A percentile compares a stretch with the other conserved stretches of the same genome.
These are phyloP conservation scores for Thysanoteuthis rhombus DNA, from an alignment of 2,888 invertebrate genomes.

Conservation along the genomic window DNA sequence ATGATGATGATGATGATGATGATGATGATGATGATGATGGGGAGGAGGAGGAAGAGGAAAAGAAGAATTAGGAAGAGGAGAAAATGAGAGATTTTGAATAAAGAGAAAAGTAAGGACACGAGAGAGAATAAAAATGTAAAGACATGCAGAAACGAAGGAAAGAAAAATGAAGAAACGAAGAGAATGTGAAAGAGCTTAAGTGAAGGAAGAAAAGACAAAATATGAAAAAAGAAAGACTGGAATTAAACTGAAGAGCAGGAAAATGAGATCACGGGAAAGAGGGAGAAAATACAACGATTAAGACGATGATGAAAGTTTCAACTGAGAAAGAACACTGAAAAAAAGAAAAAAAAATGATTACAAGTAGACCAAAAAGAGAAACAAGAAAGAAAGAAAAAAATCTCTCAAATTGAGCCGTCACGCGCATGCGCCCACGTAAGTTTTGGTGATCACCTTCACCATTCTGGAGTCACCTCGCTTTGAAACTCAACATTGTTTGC, in stretches of 20 bases:
- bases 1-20: no score
- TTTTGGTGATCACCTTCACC: neutral
- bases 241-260: no score
- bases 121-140: neutral
- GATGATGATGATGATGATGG: neutral
- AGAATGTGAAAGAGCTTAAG: neutral
- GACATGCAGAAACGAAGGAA: neutral
- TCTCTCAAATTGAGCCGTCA: neutral
- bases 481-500: neutral
- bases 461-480: neutral
- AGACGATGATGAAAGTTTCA: no score
- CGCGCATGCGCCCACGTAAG: neutral
- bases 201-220: no score
- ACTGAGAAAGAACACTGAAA: neutral
- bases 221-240: neutral
- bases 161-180: neutral
- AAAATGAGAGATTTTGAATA: neutral
- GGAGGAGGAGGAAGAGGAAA: neutral
- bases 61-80: neutral
- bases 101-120: neutral
- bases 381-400: neutral
- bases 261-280: no score
- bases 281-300: no score
- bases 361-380: neutral
- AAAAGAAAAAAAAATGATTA: neutral